Base-by-base conservation (phyloP, 2,888 invertebrate genomes). In the Drosophila fungiperda region DNA sequence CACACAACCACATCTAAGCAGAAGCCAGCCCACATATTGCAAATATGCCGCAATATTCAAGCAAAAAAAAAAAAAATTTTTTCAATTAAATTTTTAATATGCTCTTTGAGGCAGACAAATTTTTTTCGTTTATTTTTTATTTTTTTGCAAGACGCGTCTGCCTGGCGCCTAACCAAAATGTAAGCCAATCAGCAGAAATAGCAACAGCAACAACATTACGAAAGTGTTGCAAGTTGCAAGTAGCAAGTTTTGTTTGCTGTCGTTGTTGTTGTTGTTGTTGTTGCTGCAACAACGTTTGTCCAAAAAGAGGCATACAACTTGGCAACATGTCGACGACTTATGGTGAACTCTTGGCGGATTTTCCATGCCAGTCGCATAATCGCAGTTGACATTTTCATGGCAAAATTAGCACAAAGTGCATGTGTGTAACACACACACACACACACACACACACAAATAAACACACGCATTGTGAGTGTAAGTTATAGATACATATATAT, bases 331-430 rank as follows among this genome's bases (percentile, higher is more conserved):
- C 76, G 59, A 53, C 50, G 36, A 52, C 63, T 54, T 58, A 36
- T 23, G 67, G 53, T 76, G 72, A 76, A 76, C 76, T 76, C 63
- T 76, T 67, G 38, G 40, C 57, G 57, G 55, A 49, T 67, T 70
- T 64, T 53, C 42, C 53, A 42, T 50, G 61, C 42, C 35, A 54
- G 49, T 73, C 77, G 77, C 87, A 83, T 79, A 83, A 83, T 86
- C 79, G 63, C 61, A 66, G 85, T 78, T 87, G 87, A 85, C 85
- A 80, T 87, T 87, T 85, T 81, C 85, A 84, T 85, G 63, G 78
- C 77, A 60, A 84, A 87, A 86, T 87, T 86, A 85, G 85, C 83
- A 83, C 83, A 76, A 79, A 87, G 85, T 85, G 87, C 81, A 80
- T 71, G 73, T 78, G 76, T 83, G 36, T 66, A 64, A 29, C 29